Evolutionary conservation across 2,888 invertebrate species (phyloP).

Genomic region (Heliconius sara): DNA sequence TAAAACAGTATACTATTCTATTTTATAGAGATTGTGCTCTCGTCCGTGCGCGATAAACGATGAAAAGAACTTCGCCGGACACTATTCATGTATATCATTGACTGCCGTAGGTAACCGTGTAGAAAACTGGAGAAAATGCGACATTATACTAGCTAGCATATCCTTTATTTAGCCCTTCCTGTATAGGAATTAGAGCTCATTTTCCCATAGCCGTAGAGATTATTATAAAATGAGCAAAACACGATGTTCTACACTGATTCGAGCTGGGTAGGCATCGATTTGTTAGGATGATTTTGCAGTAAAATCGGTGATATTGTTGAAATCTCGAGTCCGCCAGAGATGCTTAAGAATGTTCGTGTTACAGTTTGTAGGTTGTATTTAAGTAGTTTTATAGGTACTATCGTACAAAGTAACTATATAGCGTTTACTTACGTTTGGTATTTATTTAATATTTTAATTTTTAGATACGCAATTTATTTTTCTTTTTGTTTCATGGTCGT

Average conservation of each 20-base stretch:
- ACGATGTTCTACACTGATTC: conserved; percentile 20
- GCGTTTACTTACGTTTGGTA: background rate
- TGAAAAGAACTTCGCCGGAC: conserved; percentile 76
- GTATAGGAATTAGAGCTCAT: conserved; percentile 26
- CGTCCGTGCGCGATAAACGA: conserved; percentile 69
- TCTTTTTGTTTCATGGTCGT: too few species aligned
- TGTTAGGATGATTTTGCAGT: conserved; percentile 30
- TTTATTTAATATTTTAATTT: too few species aligned
- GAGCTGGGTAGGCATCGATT: conserved; percentile 33
- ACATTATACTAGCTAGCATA: conserved; percentile 35
- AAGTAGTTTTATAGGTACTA: background rate
- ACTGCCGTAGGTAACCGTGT: conserved; percentile 64
- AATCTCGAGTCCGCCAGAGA: background rate
- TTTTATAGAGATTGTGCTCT: conserved; percentile 63
- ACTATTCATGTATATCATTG: conserved; percentile 77
- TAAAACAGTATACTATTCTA: conserved; percentile 50
- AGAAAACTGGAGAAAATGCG: conserved; percentile 59
- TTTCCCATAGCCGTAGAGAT: conserved; percentile 2
- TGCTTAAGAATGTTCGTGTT: background rate
- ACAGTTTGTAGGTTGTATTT: background rate
- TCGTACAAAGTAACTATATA: background rate
- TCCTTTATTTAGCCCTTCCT: conserved; percentile 13
- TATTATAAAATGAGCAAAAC: conserved; percentile 17
- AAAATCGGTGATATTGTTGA: conserved; percentile 16
- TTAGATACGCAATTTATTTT: too few species aligned